These are phyloP conservation scores for Actinernus sp. DNA, from an alignment of 92 coral and sea anemone genomes.

Conservation along the genomic window DNA sequence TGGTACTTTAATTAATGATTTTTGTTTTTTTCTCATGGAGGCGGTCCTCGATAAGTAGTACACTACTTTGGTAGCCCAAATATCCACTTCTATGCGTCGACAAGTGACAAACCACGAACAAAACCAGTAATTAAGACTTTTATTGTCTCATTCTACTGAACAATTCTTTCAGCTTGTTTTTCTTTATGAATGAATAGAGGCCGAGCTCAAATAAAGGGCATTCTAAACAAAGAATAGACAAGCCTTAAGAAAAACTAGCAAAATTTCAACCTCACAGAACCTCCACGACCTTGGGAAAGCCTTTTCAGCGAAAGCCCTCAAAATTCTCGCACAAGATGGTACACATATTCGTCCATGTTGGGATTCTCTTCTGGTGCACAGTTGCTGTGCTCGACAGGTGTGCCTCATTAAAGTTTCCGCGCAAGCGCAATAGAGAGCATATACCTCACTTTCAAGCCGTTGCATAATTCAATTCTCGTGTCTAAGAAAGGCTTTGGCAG, in stretches of 20 bases:
- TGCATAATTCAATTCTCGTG: slow-evolving; percentile 86
- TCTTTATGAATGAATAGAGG: slow-evolving; percentile 23
- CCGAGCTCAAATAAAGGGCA: neutral
- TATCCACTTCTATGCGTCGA: slow-evolving; percentile 31
- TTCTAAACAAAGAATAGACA: neutral
- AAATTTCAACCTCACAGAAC: neutral
- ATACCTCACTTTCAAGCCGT: slow-evolving; percentile 3
- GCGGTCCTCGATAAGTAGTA: neutral
- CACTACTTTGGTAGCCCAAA: slow-evolving; percentile 23
- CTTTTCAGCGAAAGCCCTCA: too few relatives aligned
- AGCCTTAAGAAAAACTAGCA: neutral
- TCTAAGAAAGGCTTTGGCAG: slow-evolving; percentile 56
- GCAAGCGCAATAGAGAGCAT: slow-evolving; percentile 63
- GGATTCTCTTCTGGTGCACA: slow-evolving; percentile 15
- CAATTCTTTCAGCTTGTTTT: slow-evolving; percentile 37
- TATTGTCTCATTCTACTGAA: slow-evolving; percentile 59
- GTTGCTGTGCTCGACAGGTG: slow-evolving; percentile 97
- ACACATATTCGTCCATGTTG: slow-evolving; percentile 2
- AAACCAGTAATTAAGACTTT: slow-evolving; percentile 67
- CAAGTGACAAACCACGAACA: slow-evolving; percentile 53
- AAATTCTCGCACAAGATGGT: too few relatives aligned
- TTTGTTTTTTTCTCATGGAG: too few relatives aligned
- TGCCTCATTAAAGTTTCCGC: slow-evolving; percentile 35
- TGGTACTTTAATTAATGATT: too few relatives aligned
- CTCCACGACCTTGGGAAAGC: too few relatives aligned